Percentiles rank a stretch among this genome's conserved stretches.
phyloP scores from a whole-genome alignment of 2,888 invertebrate species.

The Cantharis flavilabris region DNA sequence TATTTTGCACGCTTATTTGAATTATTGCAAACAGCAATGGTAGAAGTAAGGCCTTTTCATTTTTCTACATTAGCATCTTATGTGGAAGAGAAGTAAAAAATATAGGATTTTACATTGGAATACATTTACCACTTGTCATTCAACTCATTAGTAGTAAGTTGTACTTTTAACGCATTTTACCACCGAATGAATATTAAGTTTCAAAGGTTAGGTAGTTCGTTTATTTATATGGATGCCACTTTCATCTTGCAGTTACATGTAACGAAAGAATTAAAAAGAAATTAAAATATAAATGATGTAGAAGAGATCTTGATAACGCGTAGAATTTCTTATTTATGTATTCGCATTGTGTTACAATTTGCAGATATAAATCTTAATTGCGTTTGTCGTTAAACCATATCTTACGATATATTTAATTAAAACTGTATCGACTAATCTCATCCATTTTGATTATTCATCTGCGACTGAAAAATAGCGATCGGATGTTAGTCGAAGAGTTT shows the following conservation, averaged over 20 bases:
- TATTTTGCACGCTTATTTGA: too few relatives aligned
- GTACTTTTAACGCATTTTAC: slow-evolving; percentile 7
- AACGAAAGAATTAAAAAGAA: background rate
- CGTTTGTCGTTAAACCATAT: background rate
- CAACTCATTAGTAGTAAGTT: slow-evolving; percentile 12
- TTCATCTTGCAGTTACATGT: background rate
- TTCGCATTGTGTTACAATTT: background rate
- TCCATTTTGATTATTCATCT: background rate
- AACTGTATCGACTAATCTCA: background rate
- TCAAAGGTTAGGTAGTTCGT: slow-evolving; percentile 3
- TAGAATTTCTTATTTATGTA: slow-evolving; percentile 2
- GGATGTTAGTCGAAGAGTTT: background rate
- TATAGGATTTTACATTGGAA: background rate
- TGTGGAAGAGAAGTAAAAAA: background rate
- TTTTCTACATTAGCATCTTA: background rate
- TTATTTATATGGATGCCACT: slow-evolving; percentile 1
- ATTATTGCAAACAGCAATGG: background rate
- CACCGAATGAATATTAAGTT: slow-evolving; percentile 12
- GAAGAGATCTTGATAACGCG: background rate
- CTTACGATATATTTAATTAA: background rate
- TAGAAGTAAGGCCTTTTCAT: background rate
- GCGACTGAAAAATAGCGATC: background rate
- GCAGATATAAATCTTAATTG: background rate
- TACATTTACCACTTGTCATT: slow-evolving; percentile 4
- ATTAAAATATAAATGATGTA: background rate